Evolutionary conservation across 1,140 invertebrate genomes (phyloP).

Genomic region (Pseudobourletiella spinata): DNA sequence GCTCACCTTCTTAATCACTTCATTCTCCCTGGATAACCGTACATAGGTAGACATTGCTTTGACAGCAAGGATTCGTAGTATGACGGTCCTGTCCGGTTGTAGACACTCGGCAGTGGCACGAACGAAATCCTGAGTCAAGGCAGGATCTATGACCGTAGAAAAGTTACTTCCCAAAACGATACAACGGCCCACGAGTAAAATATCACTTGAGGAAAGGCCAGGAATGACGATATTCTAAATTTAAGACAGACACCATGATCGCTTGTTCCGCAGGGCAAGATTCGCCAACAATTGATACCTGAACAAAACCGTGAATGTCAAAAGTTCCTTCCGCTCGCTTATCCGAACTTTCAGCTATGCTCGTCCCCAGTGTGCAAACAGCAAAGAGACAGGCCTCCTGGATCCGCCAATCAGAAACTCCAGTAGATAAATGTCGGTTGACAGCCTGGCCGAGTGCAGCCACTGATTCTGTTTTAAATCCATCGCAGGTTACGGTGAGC

Average conservation of each 20-base stretch:
- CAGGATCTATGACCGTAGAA: constrained; percentile 49
- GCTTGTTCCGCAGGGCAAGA: no score
- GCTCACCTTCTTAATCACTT: constrained; percentile 24
- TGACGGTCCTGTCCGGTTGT: constrained; percentile 47
- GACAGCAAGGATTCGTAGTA: constrained; percentile 38
- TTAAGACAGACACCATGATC: no score
- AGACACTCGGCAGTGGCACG: constrained; percentile 54
- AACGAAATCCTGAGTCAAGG: constrained; percentile 51
- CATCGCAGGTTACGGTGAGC: constrained; percentile 50
- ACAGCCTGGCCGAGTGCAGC: constrained; percentile 54
- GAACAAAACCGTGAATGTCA: constrained; percentile 57
- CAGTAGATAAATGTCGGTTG: constrained; percentile 45
- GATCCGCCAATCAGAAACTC: constrained; percentile 60
- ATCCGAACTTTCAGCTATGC: constrained; percentile 7
- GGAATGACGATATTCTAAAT: constrained; percentile 46
- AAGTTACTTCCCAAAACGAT: constrained; percentile 62
- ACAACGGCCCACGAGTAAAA: constrained; percentile 61
- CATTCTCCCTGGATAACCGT: constrained; percentile 20
- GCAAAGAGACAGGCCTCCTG: constrained; percentile 64
- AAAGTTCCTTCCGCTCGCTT: constrained; percentile 47
- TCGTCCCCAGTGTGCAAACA: constrained; percentile 27
- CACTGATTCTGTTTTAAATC: constrained; percentile 53
- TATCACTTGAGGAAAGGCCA: constrained; percentile 44
- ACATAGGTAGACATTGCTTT: constrained; percentile 32
- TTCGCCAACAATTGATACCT: no score